Evolutionary conservation across 1,140 invertebrate species (phyloP), one percentile per base, ranked within the genome.

Genomic region (Panulirus ornatus): DNA sequence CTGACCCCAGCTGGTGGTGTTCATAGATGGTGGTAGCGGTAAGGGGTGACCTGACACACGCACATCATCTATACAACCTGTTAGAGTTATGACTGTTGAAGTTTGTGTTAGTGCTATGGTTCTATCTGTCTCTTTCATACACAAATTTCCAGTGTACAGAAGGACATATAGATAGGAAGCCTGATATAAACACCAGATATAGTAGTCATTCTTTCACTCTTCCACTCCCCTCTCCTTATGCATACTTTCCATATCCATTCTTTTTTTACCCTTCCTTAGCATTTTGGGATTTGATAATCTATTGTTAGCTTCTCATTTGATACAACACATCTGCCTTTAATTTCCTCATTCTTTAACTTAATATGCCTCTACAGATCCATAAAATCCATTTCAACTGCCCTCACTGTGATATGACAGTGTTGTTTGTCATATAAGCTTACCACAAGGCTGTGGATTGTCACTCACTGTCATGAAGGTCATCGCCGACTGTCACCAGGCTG

Each of bases 401-500:
- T n/a, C n/a, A n/a, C n/a, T n/a, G n/a, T n/a, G n/a, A n/a, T n/a
- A n/a, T n/a, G n/a, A n/a, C n/a, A n/a, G n/a, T n/a, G n/a, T n/a
- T n/a, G n/a, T n/a, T n/a, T n/a, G n/a, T n/a, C n/a, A n/a, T n/a
- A n/a, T n/a, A n/a, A n/a, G n/a, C n/a, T n/a, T n/a, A n/a, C n/a
- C n/a, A n/a, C n/a, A n/a, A n/a, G 27, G 8, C 1, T 27, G 75
- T 38, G 19, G 36, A 51, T 16, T 9, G 36, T 19, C n/a, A 82
- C 92, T 93, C 93, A 97, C 97, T 96, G 95, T 98, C 98, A 92
- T 98, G 97, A 93, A 97, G 98, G 94, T 98, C 98, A 19, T 97
- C 96, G 93, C 98, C 98, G 9, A 98, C 97, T 94, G 98, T 97
- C 93, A 98, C 98, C 0, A 97, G 98, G 76, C 97, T 94, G 0